Evolutionary conservation across 2,113 vertebrate genomes (phyloP).

Genomic region (Microtus oregoni): DNA sequence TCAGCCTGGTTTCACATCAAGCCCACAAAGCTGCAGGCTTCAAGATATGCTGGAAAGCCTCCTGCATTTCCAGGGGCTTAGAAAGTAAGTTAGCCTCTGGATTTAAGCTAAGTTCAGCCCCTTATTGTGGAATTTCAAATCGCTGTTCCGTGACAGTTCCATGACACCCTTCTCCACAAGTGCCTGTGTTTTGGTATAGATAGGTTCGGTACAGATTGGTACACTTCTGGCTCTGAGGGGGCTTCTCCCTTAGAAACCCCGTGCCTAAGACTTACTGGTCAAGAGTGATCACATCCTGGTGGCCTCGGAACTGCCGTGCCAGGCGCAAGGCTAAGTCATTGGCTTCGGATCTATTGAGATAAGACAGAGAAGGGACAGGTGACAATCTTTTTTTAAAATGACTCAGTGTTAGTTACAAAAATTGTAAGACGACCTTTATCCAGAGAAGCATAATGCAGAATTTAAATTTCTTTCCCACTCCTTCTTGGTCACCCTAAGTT

Average conservation of each 20-base stretch:
- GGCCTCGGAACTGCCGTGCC: constrained; percentile 92
- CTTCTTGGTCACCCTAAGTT: not conserved
- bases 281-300: constrained; percentile 95
- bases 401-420: not conserved
- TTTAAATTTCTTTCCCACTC: not conserved
- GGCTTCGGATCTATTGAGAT: constrained; percentile 93
- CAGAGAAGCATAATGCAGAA: not conserved
- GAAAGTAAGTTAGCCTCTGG: not conserved
- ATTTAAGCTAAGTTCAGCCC: not conserved
- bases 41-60: not conserved
- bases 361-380: not conserved
- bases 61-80: not conserved
- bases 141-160: not conserved
- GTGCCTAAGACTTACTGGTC: constrained; percentile 92
- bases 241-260: not conserved
- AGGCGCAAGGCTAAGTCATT: constrained; percentile 97
- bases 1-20: not conserved
- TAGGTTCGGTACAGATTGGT: not conserved
- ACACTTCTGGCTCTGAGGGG: not conserved
- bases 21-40: not conserved
- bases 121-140: not conserved
- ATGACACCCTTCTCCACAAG: not conserved
- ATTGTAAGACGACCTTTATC: not conserved
- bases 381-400: not conserved
- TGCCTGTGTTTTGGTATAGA: not conserved